Conservation (phyloP, 2,797 vertebrate species). For the Gymnopithys bicolor region DNA sequence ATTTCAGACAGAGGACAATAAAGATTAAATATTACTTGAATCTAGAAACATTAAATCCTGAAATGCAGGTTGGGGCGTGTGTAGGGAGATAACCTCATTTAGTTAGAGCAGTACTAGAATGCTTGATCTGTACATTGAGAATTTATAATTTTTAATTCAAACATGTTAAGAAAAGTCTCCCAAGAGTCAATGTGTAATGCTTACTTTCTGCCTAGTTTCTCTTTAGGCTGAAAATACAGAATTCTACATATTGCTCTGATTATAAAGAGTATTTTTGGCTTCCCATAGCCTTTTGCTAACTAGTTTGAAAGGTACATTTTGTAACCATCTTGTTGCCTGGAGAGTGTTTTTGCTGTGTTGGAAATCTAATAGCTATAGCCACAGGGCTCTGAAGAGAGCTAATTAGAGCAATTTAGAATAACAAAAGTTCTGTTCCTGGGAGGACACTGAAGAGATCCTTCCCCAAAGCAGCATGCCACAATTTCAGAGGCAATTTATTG, state of each 20-base stretch:
- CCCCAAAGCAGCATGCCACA: conserved; percentile 4
- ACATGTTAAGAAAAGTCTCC: not conserved
- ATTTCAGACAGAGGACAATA: not conserved
- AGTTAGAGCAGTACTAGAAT: not conserved
- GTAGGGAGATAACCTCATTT: not conserved
- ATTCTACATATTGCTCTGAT: not conserved
- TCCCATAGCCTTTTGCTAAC: conserved; percentile 21
- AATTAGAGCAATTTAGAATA: conserved; percentile 65
- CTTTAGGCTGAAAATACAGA: not conserved
- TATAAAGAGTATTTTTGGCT: not conserved
- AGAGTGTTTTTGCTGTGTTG: conserved; percentile 1
- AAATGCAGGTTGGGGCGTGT: not conserved
- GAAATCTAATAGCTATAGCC: conserved; percentile 49
- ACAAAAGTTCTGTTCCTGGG: conserved; percentile 44
- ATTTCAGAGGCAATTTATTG: conserved; percentile 43
- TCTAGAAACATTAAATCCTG: not conserved
- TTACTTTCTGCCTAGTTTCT: not conserved
- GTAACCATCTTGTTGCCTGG: conserved; percentile 40
- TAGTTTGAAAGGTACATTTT: conserved; percentile 41
- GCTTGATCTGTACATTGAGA: not conserved
- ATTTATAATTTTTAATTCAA: not conserved
- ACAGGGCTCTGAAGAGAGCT: conserved; percentile 43
- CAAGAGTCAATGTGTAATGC: not conserved
- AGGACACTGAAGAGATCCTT: conserved; percentile 25
- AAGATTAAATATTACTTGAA: not conserved